Percentiles rank a stretch among this genome's conserved stretches.
These are phyloP conservation scores for Geotria australis DNA, from an alignment of 2,797 vertebrate species.

Conservation along the genomic window DNA sequence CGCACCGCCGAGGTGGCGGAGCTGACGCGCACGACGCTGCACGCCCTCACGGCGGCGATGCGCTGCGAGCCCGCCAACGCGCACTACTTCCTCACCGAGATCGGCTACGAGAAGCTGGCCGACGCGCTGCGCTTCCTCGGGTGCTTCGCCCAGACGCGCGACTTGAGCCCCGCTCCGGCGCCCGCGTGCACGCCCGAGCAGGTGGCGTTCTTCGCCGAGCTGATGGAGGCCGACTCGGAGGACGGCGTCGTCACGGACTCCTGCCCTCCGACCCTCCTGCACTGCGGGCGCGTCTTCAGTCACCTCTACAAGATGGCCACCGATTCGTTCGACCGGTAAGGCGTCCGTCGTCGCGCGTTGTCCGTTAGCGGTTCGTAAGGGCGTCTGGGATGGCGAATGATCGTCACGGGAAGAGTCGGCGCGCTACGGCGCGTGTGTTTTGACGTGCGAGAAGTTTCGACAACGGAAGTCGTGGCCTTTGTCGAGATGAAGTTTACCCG, in stretches of 20 bases:
- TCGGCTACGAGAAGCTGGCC: conserved; percentile 91
- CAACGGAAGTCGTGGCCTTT: too few relatives aligned
- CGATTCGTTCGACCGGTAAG: conserved; percentile 90
- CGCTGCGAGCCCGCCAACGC: conserved; percentile 94
- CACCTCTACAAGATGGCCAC: conserved; percentile 94
- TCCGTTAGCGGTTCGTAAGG: too few relatives aligned
- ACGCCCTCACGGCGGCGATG: conserved; percentile 87
- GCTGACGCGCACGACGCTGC: conserved; percentile 64
- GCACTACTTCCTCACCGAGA: conserved; percentile 81
- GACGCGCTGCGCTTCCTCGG: conserved; percentile 77
- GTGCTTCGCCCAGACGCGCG: conserved; percentile 72
- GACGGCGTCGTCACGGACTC: conserved; percentile 31
- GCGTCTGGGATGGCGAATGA: too few relatives aligned
- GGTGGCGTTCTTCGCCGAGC: conserved; percentile 2
- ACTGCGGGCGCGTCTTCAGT: conserved; percentile 90
- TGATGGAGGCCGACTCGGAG: conserved; percentile 37
- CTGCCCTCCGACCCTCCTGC: conserved; percentile 46
- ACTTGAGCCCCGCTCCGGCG: conserved; percentile 33
- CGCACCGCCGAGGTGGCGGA: conserved; percentile 47
- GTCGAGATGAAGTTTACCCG: too few relatives aligned
- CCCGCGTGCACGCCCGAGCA: conserved; percentile 14
- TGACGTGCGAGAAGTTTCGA: too few relatives aligned
- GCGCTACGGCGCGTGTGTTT: too few relatives aligned
- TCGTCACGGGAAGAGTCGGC: too few relatives aligned
- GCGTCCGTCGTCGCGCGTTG: background rate